Evolutionary conservation across 2,797 vertebrate genomes (phyloP), one percentile per base, ranked within the genome.

Genomic region (Australoheros facetus): DNA sequence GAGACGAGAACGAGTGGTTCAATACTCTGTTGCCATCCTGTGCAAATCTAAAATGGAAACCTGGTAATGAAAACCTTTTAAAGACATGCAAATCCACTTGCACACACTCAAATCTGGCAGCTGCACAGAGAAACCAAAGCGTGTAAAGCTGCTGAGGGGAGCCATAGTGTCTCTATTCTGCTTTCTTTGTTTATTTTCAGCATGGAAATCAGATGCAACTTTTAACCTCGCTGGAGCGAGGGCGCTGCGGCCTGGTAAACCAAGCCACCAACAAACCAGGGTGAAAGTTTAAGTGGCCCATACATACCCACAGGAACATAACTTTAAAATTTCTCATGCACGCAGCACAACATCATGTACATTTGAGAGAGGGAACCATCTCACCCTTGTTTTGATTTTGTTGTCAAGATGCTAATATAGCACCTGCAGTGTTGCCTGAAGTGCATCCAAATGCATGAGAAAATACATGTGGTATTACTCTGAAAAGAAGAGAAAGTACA

Each of bases 51-150:
- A 87, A 89, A 88, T 91, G 82, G 74, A 92, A 93, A 89, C 83
- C 82, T 81, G 83, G 64, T 79, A 12, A 83, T 75, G 77, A 88
- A 89, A 90, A 71, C 84, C 85, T 75, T 58, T 87, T 82, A 83
- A 92, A 91, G 81, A 89, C 87, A 93, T 93, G 93, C 93, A 93
- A 93, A 94, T 92, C 81, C 78, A 84, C 81, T 83, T 74, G 84
- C 84, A 88, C 85, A 85, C 82, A 88, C 76, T 89, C 78, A 89
- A 82, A 90, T 84, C 81, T 83, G 81, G 78, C 82, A 88, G 87
- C 78, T 81, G 78, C 73, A 80, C 77, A 32, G 73, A 72, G 75
- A 88, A 88, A 89, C 87, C 87, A 77, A 85, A 85, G 87, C 73
- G 19, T 83, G 89, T 85, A 73, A 83, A 91, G 86, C 80, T 83